phyloP scores from a whole-genome alignment of 1,140 invertebrate species.

The Ostrea edulis region DNA sequence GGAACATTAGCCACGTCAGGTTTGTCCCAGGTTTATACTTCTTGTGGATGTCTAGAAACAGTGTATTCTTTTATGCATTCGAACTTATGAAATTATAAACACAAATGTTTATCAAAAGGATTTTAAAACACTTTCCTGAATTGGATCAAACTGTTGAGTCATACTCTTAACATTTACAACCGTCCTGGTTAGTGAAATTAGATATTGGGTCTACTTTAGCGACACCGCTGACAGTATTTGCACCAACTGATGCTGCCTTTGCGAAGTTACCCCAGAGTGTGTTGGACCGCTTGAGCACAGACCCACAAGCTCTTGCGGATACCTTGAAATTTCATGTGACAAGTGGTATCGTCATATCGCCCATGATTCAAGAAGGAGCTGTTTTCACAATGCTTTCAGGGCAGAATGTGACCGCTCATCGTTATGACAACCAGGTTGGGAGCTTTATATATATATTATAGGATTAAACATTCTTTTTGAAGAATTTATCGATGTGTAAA shows the following conservation, averaged over 20 bases:
- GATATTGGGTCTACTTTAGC: background rate
- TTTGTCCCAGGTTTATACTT: background rate
- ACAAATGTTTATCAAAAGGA: background rate
- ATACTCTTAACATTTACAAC: no score
- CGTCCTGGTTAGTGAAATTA: no score
- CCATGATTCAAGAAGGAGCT: slow-evolving; percentile 49
- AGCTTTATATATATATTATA: background rate
- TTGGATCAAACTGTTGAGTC: no score
- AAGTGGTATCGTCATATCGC: slow-evolving; percentile 47
- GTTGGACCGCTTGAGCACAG: slow-evolving; percentile 50
- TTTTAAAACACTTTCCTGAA: background rate
- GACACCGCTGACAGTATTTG: slow-evolving; percentile 89
- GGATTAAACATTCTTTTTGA: no score
- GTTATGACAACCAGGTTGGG: slow-evolving; percentile 26
- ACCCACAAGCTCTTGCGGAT: slow-evolving; percentile 78
- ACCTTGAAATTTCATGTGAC: slow-evolving; percentile 62
- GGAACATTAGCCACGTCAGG: slow-evolving; percentile 28
- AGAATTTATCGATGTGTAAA: no score
- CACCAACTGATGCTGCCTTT: slow-evolving; percentile 90
- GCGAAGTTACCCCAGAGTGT: slow-evolving; percentile 83
- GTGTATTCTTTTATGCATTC: no score
- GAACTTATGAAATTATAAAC: no score
- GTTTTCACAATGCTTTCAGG: slow-evolving; percentile 32
- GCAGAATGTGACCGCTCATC: background rate
- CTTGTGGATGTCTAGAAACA: no score